Evolutionary conservation across 2,888 invertebrate species (phyloP).

Genomic region (Erebia epiphron): DNA sequence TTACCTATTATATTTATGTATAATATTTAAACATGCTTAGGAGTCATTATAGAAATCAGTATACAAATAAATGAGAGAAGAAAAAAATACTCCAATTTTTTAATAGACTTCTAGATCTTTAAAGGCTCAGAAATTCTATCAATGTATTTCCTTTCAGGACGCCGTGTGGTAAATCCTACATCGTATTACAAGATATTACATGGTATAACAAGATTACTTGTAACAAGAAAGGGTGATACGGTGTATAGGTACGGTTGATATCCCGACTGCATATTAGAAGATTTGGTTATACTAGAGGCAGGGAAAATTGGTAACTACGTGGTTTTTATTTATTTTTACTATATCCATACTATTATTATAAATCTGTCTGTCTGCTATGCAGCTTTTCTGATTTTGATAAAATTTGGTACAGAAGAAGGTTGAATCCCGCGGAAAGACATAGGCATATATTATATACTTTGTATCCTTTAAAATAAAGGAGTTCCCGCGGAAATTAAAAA

Average conservation of each 20-base stretch:
- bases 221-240: slow-evolving; percentile 20
- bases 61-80: too few relatives aligned
- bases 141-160: background rate
- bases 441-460: too few relatives aligned
- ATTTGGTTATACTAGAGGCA: slow-evolving; percentile 16
- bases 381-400: too few relatives aligned
- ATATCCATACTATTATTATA: background rate
- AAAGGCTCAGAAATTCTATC: background rate
- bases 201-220: slow-evolving; percentile 15
- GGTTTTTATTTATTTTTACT: background rate
- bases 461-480: too few relatives aligned
- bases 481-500: too few relatives aligned
- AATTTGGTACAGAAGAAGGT: too few relatives aligned
- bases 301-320: slow-evolving; percentile 21
- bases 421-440: too few relatives aligned
- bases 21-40: too few relatives aligned
- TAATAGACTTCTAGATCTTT: background rate
- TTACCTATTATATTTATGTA: too few relatives aligned
- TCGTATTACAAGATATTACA: slow-evolving; percentile 3
- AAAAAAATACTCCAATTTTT: too few relatives aligned
- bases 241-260: slow-evolving; percentile 4
- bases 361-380: too few relatives aligned
- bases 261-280: slow-evolving; percentile 27
- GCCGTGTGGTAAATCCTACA: background rate
- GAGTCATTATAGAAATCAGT: too few relatives aligned